phyloP scores from a whole-genome alignment of 2,113 vertebrate genomes.

The Aythya baeri region DNA sequence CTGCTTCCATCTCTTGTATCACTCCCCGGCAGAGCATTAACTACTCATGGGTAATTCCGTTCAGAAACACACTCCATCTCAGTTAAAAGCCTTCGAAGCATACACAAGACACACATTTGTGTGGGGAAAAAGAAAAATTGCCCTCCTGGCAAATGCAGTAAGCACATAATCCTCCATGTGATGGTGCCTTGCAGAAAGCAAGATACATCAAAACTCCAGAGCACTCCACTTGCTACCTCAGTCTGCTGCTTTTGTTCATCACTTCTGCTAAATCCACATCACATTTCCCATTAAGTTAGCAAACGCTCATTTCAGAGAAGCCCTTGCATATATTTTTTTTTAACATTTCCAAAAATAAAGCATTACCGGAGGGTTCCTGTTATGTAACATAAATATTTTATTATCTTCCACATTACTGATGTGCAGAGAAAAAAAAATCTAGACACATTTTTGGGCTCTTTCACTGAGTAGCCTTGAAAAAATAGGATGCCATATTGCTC shows the following conservation, averaged over 20 bases:
- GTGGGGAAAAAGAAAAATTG: not conserved
- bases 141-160: not conserved
- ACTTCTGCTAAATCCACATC: not conserved
- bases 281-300: not conserved
- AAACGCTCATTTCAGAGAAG: constrained; percentile 45
- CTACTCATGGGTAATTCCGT: not conserved
- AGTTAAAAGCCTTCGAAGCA: not conserved
- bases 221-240: not conserved
- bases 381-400: constrained; percentile 61
- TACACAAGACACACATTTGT: not conserved
- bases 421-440: not conserved
- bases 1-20: not conserved
- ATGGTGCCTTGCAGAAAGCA: not conserved
- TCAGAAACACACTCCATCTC: not conserved
- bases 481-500: not conserved
- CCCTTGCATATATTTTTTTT: not conserved
- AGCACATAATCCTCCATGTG: not conserved
- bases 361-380: constrained; percentile 39
- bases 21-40: not conserved
- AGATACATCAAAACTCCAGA: not conserved
- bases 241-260: not conserved
- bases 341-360: constrained; percentile 53
- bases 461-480: constrained; percentile 20
- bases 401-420: constrained; percentile 32
- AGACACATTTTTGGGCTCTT: not conserved